These are phyloP conservation scores for Meloe dianella DNA, from an alignment of 2,888 invertebrate species.

Conservation along the genomic window DNA sequence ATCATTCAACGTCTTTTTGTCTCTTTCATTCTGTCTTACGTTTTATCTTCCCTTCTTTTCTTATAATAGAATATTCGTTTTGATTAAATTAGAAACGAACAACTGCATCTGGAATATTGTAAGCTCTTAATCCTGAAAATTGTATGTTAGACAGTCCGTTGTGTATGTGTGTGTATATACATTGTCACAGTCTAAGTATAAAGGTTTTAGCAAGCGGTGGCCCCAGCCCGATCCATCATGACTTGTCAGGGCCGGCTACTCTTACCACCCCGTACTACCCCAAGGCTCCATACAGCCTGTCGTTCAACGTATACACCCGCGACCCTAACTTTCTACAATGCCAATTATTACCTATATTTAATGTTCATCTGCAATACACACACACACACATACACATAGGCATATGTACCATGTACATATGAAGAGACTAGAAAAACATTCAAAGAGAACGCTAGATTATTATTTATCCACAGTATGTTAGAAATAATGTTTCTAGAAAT, in stretches of 20 bases:
- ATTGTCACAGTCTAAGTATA: conserved; percentile 56
- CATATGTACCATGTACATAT: background rate
- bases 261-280: conserved; percentile 56
- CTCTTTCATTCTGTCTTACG: background rate
- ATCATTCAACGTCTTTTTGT: background rate
- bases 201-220: conserved; percentile 57
- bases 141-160: conserved; percentile 33
- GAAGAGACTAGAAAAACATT: background rate
- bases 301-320: conserved; percentile 48
- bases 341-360: conserved; percentile 50
- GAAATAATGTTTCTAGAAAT: too few relatives aligned
- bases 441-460: background rate
- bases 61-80: conserved; percentile 17
- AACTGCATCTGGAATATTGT: conserved; percentile 32
- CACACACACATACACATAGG: background rate
- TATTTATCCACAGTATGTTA: too few relatives aligned
- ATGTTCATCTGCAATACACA: conserved; percentile 31
- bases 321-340: conserved; percentile 50
- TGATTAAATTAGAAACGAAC: conserved; percentile 30
- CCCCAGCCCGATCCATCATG: conserved; percentile 62
- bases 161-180: conserved; percentile 26
- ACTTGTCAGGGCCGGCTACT: conserved; percentile 62
- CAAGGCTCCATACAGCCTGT: conserved; percentile 52
- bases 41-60: background rate
- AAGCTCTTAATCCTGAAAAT: conserved; percentile 37